Evolutionary conservation across 2,113 vertebrate species (phyloP).

Genomic region (Vanacampus margaritifer): DNA sequence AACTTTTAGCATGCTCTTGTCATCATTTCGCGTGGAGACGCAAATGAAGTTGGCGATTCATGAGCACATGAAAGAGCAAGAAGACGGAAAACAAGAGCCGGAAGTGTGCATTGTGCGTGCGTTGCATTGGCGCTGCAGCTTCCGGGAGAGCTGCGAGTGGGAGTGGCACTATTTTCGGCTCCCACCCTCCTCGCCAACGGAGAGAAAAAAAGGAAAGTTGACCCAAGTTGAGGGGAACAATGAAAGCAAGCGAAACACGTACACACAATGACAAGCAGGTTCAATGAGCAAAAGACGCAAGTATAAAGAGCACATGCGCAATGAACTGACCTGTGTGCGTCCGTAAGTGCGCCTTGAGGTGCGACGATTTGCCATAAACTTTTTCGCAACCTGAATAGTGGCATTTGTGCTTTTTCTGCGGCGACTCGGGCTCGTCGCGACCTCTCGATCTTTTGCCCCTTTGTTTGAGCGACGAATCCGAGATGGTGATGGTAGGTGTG

Average conservation of each 20-base stretch:
- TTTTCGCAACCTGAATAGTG: conserved; percentile 97
- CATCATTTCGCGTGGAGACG: neutral
- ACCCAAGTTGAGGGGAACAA: conserved; percentile 29
- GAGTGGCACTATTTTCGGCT: conserved; percentile 57
- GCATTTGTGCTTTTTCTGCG: conserved; percentile 98
- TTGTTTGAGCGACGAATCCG: conserved; percentile 88
- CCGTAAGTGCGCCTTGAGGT: conserved; percentile 98
- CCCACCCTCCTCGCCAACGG: conserved; percentile 28
- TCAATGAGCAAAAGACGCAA: neutral
- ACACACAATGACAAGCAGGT: neutral
- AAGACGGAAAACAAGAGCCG: neutral
- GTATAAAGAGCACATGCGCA: conserved; percentile 8
- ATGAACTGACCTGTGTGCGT: conserved; percentile 96
- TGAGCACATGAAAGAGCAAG: neutral
- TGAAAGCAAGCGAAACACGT: neutral
- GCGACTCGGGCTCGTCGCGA: conserved; percentile 84
- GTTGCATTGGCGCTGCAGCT: conserved; percentile 24
- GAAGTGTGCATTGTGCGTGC: conserved; percentile 21
- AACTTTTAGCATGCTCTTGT: conserved; percentile 14
- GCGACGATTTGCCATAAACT: conserved; percentile 99
- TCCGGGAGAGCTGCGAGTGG: conserved; percentile 47
- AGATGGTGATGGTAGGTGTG: conserved; percentile 82
- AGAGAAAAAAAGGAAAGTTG: conserved; percentile 58
- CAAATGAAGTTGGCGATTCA: neutral
- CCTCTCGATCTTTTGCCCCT: conserved; percentile 85